These are phyloP conservation scores for Pachyseris speciosa DNA, from an alignment of 64 coral and sea anemone genomes.

Conservation along the genomic window DNA sequence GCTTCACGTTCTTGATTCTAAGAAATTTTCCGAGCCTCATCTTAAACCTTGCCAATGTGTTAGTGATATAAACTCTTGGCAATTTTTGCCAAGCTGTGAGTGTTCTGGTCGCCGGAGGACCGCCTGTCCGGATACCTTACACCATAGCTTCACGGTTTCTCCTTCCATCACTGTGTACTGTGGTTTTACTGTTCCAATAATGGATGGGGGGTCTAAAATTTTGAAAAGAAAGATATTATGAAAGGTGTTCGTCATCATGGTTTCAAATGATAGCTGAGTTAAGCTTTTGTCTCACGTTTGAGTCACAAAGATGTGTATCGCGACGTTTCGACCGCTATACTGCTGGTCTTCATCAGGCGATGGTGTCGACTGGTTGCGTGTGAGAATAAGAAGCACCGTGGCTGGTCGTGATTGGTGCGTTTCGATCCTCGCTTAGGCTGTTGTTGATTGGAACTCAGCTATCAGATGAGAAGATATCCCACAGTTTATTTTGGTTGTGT, in stretches of 20 bases:
- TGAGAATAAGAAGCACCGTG: too few species aligned
- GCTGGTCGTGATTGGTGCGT: too few species aligned
- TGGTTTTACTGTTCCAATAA: slow-evolving; percentile 17
- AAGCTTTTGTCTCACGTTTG: too few species aligned
- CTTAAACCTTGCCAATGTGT: slow-evolving; percentile 28
- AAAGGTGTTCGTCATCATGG: neutral
- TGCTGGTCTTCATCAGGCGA: too few species aligned
- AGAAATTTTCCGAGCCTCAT: slow-evolving; percentile 29
- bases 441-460: too few species aligned
- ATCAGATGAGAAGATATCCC: too few species aligned
- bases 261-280: too few species aligned
- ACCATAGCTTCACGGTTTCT: slow-evolving; percentile 43
- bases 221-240: neutral
- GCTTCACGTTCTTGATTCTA: slow-evolving; percentile 36
- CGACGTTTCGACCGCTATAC: too few species aligned
- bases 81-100: slow-evolving; percentile 55
- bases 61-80: neutral
- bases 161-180: slow-evolving; percentile 43
- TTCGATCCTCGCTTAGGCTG: too few species aligned
- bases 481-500: too few species aligned
- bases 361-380: too few species aligned
- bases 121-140: slow-evolving; percentile 57
- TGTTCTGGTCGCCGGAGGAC: slow-evolving; percentile 43
- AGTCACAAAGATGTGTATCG: too few species aligned
- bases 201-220: slow-evolving; percentile 36